Base-by-base conservation (phyloP, 2,113 vertebrate species). In the Triplophysa dalaica region DNA sequence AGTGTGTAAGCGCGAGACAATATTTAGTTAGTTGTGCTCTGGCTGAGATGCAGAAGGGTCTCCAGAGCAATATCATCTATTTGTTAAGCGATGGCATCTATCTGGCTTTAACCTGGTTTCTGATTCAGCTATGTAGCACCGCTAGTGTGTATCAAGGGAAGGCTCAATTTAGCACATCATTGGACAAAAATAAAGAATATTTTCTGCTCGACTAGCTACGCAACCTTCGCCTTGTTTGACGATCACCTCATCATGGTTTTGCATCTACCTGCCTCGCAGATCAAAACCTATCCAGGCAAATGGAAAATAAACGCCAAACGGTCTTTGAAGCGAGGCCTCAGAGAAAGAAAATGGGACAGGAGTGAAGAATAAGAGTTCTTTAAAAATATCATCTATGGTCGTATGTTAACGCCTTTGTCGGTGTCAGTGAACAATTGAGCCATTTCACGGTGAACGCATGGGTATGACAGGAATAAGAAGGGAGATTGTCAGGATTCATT, bases 391-490 rank as follows among this genome's bases (percentile, higher is more conserved):
- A 65, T 81, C 61, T 29, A 78, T 19, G 82, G 79, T 21, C 38
- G 19, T 16, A 52, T 70, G 56, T 50, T 41, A 48, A 43, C 8
- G 29, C 72, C 48, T 66, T 61, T 80, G 82, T 81, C 88, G 75
- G 81, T 19, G 3, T 67, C 67, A 79, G 80, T 89, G 85, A 86
- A 86, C 56, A 81, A 89, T 81, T 73, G 21, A 76, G 75, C 68
- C 65, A 22, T 78, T 83, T 84, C 77, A 73, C 81, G 81, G 82
- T 82, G 77, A 80, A 79, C 79, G 70, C 77, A 48, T 68, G 70
- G 43, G 73, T 69, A 68, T 43, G 66, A 43, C 22, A 33, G 75
- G 77, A 79, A 54, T 76, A 79, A 81, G 86, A 67, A 79, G 64
- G 83, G 76, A 80, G 63, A 70, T 68, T 67, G 83, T 87, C 87